phyloP scores from a whole-genome alignment of 2,113 vertebrate species.

The Trichechus manatus region DNA sequence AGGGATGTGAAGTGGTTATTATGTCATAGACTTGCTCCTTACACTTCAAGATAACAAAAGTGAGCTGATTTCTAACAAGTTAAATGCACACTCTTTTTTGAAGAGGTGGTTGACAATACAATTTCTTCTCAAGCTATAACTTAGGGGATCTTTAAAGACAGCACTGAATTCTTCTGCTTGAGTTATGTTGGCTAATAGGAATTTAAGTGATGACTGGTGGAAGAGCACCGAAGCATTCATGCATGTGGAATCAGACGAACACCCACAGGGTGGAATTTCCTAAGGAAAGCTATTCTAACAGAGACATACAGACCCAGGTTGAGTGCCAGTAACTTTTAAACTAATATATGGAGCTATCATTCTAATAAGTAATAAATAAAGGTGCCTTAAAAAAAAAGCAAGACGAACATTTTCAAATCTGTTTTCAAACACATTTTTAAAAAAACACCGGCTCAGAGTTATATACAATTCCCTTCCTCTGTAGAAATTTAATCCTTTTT shows the following conservation, averaged over 20 bases:
- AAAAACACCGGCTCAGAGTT: neutral
- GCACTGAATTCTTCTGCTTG: conserved; percentile 85
- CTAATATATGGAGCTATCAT: neutral
- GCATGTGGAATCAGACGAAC: conserved; percentile 79
- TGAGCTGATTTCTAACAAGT: conserved; percentile 65
- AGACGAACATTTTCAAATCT: conserved; percentile 54
- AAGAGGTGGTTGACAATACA: neutral
- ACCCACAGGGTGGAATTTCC: conserved; percentile 77
- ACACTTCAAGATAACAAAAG: conserved; percentile 64
- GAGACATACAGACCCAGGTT: conserved; percentile 56
- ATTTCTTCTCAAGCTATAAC: conserved; percentile 79
- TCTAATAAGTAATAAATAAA: neutral
- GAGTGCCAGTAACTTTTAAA: conserved; percentile 68
- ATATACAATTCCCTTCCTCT: conserved; percentile 21
- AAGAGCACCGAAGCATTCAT: conserved; percentile 84
- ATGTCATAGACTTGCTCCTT: neutral
- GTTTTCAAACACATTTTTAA: conserved; percentile 49
- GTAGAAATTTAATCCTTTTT: conserved; percentile 35
- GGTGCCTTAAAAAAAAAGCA: neutral
- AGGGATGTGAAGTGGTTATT: conserved; percentile 9
- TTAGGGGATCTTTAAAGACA: conserved; percentile 83
- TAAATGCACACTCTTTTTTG: conserved; percentile 64
- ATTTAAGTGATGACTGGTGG: conserved; percentile 81
- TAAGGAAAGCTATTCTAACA: conserved; percentile 57
- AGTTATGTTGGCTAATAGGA: conserved; percentile 83